Percentiles rank a stretch among this genome's conserved stretches.
Evolutionary conservation across 2,797 vertebrate genomes (phyloP).

Genomic region (Lithobates sylvaticus): DNA sequence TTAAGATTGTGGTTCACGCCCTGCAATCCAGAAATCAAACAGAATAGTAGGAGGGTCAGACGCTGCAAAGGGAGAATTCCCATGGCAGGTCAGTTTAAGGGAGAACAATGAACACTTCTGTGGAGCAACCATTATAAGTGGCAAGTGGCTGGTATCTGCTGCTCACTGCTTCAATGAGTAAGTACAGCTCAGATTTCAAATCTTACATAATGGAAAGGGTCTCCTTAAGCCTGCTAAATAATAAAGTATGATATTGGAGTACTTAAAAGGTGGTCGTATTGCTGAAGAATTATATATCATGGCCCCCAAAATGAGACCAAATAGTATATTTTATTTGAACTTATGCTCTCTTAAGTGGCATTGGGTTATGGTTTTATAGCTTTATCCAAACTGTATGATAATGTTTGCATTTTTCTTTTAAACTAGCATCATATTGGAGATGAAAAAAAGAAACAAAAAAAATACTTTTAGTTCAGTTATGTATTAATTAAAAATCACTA

Average conservation of each 20-base stretch:
- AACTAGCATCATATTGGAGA: too few species aligned
- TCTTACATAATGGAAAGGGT: neutral
- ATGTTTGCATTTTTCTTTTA: too few species aligned
- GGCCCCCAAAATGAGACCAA: neutral
- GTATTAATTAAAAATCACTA: too few species aligned
- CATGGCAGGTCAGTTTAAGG: conserved; percentile 94
- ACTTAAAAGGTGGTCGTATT: too few species aligned
- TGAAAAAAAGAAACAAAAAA: too few species aligned
- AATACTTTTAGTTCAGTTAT: too few species aligned
- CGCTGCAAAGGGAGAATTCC: conserved; percentile 87
- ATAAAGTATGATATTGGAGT: too few species aligned
- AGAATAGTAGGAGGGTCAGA: conserved; percentile 90
- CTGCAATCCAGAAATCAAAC: conserved; percentile 78
- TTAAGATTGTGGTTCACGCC: conserved; percentile 87
- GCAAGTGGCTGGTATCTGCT: conserved; percentile 90
- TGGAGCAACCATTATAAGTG: conserved; percentile 85
- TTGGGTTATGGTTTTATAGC: neutral
- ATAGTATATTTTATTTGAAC: neutral
- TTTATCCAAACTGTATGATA: too few species aligned
- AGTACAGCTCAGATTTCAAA: conserved; percentile 50
- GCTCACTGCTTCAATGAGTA: conserved; percentile 95
- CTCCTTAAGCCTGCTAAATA: neutral
- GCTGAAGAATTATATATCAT: neutral
- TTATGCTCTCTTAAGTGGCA: neutral
- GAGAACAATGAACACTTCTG: conserved; percentile 86